Percentiles rank a stretch among this genome's conserved stretches.
Evolutionary conservation across 2,888 invertebrate genomes (phyloP).

Genomic region (Temnothorax unifasciatus): DNA sequence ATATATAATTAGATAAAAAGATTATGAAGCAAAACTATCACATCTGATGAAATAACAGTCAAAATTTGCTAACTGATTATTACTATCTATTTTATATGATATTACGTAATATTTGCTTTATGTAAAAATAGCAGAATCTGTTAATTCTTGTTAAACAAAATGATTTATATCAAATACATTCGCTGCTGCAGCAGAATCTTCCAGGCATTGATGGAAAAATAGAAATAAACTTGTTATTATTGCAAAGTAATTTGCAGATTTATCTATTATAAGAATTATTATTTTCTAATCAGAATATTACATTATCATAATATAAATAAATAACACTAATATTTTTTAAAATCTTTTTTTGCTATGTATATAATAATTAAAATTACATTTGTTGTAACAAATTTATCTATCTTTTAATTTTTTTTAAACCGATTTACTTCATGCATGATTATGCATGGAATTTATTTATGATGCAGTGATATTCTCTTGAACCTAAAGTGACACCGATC

Average conservation of each 20-base stretch:
- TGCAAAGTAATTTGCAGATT: background rate
- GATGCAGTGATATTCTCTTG: background rate
- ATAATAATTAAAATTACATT: background rate
- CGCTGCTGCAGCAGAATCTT: background rate
- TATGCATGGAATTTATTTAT: background rate
- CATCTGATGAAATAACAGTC: background rate
- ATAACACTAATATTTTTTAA: background rate
- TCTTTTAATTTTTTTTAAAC: background rate
- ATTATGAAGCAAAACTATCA: background rate
- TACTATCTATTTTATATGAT: no score
- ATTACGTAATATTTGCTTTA: no score
- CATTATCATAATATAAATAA: background rate
- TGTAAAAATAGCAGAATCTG: no score
- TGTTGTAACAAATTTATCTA: background rate
- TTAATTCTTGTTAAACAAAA: no score
- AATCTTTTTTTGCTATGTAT: background rate
- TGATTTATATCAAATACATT: no score
- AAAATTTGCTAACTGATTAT: background rate
- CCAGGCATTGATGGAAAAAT: background rate
- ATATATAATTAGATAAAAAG: background rate
- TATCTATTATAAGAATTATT: background rate
- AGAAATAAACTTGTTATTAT: background rate
- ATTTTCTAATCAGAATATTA: background rate
- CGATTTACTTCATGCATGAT: background rate
- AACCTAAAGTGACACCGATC: background rate